These are phyloP conservation scores for Antheraea yamamai DNA, from an alignment of 2,888 invertebrate genomes.

Conservation along the genomic window DNA sequence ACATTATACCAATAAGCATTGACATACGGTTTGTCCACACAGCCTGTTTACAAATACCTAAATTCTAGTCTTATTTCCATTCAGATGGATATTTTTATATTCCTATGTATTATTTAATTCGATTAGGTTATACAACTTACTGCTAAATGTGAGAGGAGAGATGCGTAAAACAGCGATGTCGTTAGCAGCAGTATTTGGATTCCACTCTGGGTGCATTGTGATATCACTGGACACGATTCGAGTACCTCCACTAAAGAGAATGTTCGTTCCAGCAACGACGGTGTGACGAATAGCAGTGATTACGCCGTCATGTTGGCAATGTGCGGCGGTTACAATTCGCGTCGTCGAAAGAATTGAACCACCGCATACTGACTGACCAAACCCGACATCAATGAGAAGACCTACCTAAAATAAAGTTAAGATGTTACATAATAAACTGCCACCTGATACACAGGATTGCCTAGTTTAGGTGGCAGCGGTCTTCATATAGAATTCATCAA, in stretches of 20 bases:
- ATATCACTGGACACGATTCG: slow-evolving; percentile 28
- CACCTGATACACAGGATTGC: too few relatives aligned
- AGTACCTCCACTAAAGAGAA: slow-evolving; percentile 34
- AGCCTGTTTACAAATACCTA: neutral
- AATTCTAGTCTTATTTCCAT: neutral
- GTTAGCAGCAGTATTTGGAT: slow-evolving; percentile 29
- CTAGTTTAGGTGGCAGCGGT: too few relatives aligned
- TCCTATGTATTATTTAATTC: neutral
- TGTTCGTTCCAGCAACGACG: slow-evolving; percentile 36
- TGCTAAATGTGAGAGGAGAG: slow-evolving; percentile 29
- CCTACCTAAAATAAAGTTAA: slow-evolving; percentile 37
- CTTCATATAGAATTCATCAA: too few relatives aligned
- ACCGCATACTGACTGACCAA: slow-evolving; percentile 43
- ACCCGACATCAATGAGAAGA: slow-evolving; percentile 38
- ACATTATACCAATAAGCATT: neutral
- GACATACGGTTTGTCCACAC: neutral
- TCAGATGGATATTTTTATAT: neutral
- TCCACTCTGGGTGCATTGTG: slow-evolving; percentile 34
- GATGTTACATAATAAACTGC: too few relatives aligned
- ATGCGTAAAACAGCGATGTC: slow-evolving; percentile 40
- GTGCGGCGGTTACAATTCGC: slow-evolving; percentile 36
- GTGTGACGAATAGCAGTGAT: slow-evolving; percentile 31
- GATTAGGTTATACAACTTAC: slow-evolving; percentile 31
- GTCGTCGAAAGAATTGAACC: slow-evolving; percentile 29
- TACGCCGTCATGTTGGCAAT: slow-evolving; percentile 36